Percentiles rank a stretch among this genome's conserved stretches.
Conservation (phyloP, 2,888 invertebrate genomes). For the Acrobasis repandana region DNA sequence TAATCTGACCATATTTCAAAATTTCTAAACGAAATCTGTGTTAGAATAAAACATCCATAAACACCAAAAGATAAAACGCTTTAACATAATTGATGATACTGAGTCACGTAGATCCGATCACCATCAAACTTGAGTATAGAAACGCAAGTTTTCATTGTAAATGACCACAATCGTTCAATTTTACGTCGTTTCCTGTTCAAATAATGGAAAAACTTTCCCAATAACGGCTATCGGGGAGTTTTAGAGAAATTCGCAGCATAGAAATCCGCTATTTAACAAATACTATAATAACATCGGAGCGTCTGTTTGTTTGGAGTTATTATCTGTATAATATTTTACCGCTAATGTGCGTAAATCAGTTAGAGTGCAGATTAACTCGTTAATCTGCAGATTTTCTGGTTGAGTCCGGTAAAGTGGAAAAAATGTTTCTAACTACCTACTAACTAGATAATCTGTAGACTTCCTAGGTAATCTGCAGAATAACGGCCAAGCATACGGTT, state of each 20-base stretch:
- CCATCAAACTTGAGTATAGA: conserved; percentile 15
- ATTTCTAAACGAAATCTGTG: too few species aligned
- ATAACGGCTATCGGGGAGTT: conserved; percentile 17
- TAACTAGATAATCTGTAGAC: too few species aligned
- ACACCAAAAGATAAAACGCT: background rate
- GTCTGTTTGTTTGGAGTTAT: background rate
- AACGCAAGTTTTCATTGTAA: conserved; percentile 23
- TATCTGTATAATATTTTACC: background rate
- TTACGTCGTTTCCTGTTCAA: conserved; percentile 25
- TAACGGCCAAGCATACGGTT: too few species aligned
- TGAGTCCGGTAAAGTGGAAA: too few species aligned
- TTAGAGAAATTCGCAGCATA: conserved; percentile 17
- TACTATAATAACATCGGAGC: background rate
- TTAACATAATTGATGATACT: background rate
- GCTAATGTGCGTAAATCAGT: too few species aligned
- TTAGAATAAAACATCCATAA: background rate
- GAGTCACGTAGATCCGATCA: conserved; percentile 15
- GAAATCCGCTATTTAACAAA: conserved; percentile 16
- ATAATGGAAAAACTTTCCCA: conserved; percentile 31
- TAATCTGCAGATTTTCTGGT: too few species aligned
- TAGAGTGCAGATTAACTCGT: too few species aligned
- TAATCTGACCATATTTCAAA: too few species aligned
- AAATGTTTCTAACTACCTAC: too few species aligned
- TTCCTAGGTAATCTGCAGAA: too few species aligned
- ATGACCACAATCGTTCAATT: conserved; percentile 25